Conservation (phyloP, 2,888 invertebrate genomes). For the Micoletzkya japonica region DNA sequence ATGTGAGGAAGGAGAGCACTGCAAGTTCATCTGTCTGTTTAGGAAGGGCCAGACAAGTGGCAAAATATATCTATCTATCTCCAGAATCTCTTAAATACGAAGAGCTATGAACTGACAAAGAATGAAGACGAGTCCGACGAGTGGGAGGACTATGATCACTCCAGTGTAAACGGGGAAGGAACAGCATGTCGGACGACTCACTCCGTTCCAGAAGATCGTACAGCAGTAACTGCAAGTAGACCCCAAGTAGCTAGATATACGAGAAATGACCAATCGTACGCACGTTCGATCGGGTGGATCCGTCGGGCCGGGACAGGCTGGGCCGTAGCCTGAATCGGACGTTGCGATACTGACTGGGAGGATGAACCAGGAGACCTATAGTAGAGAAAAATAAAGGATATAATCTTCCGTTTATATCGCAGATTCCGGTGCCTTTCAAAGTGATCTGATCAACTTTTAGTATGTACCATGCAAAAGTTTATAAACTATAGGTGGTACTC, state of each 20-base stretch:
- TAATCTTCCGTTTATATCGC: neutral
- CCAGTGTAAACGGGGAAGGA: conserved; percentile 18
- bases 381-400: neutral
- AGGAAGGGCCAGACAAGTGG: neutral
- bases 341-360: no score
- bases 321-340: conserved; percentile 10
- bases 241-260: neutral
- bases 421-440: no score
- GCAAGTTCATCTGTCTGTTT: no score
- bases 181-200: conserved; percentile 17
- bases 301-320: neutral
- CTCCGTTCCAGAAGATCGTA: conserved; percentile 8
- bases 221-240: no score
- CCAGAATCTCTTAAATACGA: no score
- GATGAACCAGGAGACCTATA: no score
- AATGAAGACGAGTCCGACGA: neutral
- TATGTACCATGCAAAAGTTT: no score
- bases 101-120: neutral
- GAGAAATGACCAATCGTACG: neutral
- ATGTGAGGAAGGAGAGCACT: conserved; percentile 12
- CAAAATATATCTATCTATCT: no score
- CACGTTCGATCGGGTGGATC: neutral
- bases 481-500: no score
- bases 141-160: conserved; percentile 5
- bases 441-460: no score